Base-by-base conservation (phyloP, 2,113 vertebrate species). In the Oplegnathus fasciatus region DNA sequence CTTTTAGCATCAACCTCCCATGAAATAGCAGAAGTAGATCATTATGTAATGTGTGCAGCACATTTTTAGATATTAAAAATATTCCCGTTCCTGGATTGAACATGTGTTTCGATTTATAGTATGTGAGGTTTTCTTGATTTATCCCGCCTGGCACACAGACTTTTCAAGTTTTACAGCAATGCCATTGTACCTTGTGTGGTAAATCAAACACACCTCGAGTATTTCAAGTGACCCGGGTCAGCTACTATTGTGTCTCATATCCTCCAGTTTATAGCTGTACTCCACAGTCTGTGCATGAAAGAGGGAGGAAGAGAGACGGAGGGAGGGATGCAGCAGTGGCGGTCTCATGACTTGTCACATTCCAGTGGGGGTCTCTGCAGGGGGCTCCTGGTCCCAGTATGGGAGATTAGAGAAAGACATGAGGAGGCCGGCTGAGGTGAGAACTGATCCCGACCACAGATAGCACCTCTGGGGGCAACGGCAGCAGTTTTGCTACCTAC, bases 311-410 rank as follows among this genome's bases (percentile, higher is more conserved):
- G 83, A 65, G 40, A 80, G 24, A 55, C 24, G 34, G 83, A 81
- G 78, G 82, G 87, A 58, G 81, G 58, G 75, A 90, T 87, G 85
- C 64, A 82, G 83, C 61, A 46, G 86, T 83, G 83, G 89, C 78
- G 15, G 91, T 92, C 90, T 91, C 65, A 69, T 89, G 90, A 90
- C 89, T 92, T 91, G 89, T 91, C 90, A 87, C 92, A 91, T 93
- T 94, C 91, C 92, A 79, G 46, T 50, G 67, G 87, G 86, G 89
- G 89, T 91, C 83, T 90, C 74, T 74, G 71, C 78, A 82, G 88
- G 85, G 80, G 78, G 77, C 83, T 84, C 70, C 83, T 88, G 86
- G 70, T 93, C 78, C 68, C 85, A 86, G 82, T 91, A 84, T 83
- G 78, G 40, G 73, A 91, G 88, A 91, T 93, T 87, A 92, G 84